phyloP scores from a whole-genome alignment of 2,888 invertebrate species.

The Pocota personata region DNA sequence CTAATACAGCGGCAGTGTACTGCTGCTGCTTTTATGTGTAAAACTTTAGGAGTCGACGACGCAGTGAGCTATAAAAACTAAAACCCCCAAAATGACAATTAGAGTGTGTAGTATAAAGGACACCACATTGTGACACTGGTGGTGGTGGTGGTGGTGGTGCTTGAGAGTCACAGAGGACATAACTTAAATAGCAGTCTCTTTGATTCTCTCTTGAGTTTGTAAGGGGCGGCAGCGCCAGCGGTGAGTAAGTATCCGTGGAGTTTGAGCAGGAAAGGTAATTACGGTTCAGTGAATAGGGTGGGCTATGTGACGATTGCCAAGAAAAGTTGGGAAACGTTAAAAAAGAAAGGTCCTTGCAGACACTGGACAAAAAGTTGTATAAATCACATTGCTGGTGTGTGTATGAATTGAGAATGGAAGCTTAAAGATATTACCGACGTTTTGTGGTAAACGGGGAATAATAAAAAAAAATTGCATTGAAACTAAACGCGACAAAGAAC shows the following conservation, averaged over 20 bases:
- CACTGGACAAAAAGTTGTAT: constrained; percentile 21
- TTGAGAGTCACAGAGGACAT: constrained; percentile 16
- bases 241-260: constrained; percentile 30
- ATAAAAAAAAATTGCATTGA: not conserved
- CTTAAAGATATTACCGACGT: constrained; percentile 13
- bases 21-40: constrained; percentile 32
- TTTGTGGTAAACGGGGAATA: not conserved
- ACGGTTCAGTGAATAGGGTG: constrained; percentile 12
- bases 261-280: constrained; percentile 41
- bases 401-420: not conserved
- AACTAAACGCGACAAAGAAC: not conserved
- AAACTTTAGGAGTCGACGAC: constrained; percentile 56
- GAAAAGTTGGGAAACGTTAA: constrained; percentile 15
- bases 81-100: constrained; percentile 63
- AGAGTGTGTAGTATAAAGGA: constrained; percentile 54
- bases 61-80: constrained; percentile 43
- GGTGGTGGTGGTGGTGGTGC: constrained; percentile 12
- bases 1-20: not conserved
- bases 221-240: not conserved
- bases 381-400: constrained; percentile 21
- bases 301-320: constrained; percentile 45
- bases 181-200: constrained; percentile 37
- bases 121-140: constrained; percentile 40
- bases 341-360: not conserved
- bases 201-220: constrained; percentile 35